Base-by-base conservation (phyloP, 2,113 vertebrate species). In the Triplophysa dalaica region DNA sequence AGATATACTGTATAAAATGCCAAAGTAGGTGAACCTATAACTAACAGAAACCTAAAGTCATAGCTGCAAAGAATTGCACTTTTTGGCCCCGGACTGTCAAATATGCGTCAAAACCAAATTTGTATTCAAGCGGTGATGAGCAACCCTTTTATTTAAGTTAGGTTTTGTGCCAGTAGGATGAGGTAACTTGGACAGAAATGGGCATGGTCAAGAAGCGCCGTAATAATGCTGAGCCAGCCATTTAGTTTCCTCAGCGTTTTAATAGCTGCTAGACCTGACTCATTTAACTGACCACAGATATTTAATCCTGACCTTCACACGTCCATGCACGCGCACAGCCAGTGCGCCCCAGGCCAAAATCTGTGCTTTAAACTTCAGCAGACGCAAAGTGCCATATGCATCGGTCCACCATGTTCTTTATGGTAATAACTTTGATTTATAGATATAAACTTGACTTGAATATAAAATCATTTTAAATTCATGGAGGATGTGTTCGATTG, bases 181-280 rank as follows among this genome's bases (percentile, higher is more conserved):
- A 52, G 3, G 60, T 45, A 48, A 62, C n/a, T 26, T 26, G 41
- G 26, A 50, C 48, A 77, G 62, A 65, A 48, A 64, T 26, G 58
- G 72, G 72, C 41, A 74, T 38, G 78, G 79, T 84, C 77, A 52
- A 80, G 84, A 75, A 81, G 74, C 22, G 63, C 52, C 4, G 19
- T 82, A 60, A 75, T 84, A 70, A 76, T 61, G 82, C 68, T 82
- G 64, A 81, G 56, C 65, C 8, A 65, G 77, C 33, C n/a, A 70
- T 68, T 80, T 77, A 68, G 72, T 41, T 56, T 54, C 48, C n/a
- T 24, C 69, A 16, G 41, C 65, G 14, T 65, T 70, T 82, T 82
- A 73, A 82, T 66, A 24, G 65, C 75, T 66, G 13, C 60, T 68
- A 66, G 61, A 24, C 69, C 7, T 38, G 61, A 80, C n/a, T 60